Percentiles rank a stretch among this genome's conserved stretches.
phyloP scores from a whole-genome alignment of 2,797 vertebrate species.

The Tolypeutes matacus region DNA sequence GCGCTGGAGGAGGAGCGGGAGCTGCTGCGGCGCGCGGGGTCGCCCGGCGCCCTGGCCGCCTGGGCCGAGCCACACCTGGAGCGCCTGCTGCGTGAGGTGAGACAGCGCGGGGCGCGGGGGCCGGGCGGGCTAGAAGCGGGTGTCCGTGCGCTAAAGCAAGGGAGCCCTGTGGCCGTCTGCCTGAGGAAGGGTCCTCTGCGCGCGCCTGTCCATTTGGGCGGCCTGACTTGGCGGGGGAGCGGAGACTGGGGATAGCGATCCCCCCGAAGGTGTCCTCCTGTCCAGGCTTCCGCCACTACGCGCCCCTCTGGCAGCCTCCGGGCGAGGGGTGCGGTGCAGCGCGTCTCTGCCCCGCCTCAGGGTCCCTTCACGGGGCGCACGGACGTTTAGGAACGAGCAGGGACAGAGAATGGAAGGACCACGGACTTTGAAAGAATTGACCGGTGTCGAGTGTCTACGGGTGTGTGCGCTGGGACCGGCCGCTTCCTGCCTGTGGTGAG shows the following conservation, averaged over 20 bases:
- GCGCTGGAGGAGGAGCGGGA: constrained; percentile 89
- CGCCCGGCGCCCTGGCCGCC: constrained; percentile 58
- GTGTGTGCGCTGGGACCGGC: not conserved
- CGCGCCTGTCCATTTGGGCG: not conserved
- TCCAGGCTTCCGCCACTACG: not conserved
- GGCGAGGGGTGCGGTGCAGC: not conserved
- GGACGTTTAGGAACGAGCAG: not conserved
- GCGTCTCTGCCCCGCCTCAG: not conserved
- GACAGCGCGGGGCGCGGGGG: not conserved
- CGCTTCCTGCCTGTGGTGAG: not conserved
- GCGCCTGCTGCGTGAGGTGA: constrained; percentile 92
- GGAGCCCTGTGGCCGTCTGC: not conserved
- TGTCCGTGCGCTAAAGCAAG: not conserved
- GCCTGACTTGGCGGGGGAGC: not conserved
- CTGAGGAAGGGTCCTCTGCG: not conserved
- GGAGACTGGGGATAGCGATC: not conserved
- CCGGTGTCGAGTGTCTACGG: no score
- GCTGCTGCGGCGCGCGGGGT: constrained; percentile 82
- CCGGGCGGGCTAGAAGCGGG: rapidly evolving
- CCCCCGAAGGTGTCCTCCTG: not conserved
- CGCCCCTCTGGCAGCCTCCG: no score
- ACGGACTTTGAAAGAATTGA: not conserved
- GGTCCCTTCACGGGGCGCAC: not conserved
- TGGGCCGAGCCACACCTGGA: constrained; percentile 90
- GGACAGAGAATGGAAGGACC: not conserved